A percentile compares a stretch with the other conserved stretches of the same genome.
These are phyloP conservation scores for Arctopsyche grandis DNA, from an alignment of 1,140 invertebrate species.

Conservation along the genomic window DNA sequence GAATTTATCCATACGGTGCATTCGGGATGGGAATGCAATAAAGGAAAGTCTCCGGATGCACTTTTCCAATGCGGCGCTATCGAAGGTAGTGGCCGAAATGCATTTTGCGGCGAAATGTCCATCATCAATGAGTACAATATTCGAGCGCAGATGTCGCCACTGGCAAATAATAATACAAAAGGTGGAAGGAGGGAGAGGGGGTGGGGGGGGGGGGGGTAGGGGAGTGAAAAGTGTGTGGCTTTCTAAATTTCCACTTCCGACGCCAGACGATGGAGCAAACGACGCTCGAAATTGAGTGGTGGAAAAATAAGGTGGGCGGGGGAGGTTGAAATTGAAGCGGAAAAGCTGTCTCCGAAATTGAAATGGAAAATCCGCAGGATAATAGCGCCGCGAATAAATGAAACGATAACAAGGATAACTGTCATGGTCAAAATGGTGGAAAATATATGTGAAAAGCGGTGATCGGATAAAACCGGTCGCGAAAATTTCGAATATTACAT, in stretches of 20 bases:
- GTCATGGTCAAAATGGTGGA: background rate
- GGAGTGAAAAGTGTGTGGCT: background rate
- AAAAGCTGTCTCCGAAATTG: background rate
- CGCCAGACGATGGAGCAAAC: background rate
- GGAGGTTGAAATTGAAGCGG: constrained; percentile 3
- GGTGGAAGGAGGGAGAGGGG: background rate
- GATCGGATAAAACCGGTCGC: too few relatives aligned
- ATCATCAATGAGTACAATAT: too few relatives aligned
- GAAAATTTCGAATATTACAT: too few relatives aligned
- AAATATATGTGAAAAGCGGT: background rate
- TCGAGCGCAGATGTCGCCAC: too few relatives aligned
- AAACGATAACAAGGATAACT: background rate
- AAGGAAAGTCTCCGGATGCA: too few relatives aligned
- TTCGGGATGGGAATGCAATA: too few relatives aligned
- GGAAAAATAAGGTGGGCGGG: background rate
- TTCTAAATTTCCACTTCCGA: background rate
- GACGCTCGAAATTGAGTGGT: background rate
- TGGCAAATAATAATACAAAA: background rate
- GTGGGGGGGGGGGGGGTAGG: background rate
- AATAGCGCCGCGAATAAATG: background rate
- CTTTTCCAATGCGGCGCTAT: too few relatives aligned
- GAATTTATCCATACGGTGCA: too few relatives aligned
- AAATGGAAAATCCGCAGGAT: constrained; percentile 1
- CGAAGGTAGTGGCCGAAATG: too few relatives aligned
- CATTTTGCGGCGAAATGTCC: too few relatives aligned